A percentile compares a stretch with the other conserved stretches of the same genome.
Conservation (phyloP, 30 jellyfish, hydroid and myxozoan genomes). For the Aurelia sp. region DNA sequence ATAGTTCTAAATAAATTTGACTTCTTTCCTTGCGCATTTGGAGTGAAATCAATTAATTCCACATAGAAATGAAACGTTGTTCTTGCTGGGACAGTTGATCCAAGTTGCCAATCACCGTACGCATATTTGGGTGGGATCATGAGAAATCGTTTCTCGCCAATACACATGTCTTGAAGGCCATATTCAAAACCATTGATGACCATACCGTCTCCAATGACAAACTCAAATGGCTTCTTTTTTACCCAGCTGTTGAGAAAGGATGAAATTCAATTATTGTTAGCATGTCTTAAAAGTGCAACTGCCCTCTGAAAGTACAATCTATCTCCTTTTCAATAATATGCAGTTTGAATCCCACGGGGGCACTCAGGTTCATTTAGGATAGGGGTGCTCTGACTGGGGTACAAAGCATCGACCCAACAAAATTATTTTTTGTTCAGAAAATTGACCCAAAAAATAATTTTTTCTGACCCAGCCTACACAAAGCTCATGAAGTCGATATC, state of each 20-base stretch:
- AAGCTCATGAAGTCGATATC: no score
- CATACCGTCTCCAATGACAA: conserved; percentile 89
- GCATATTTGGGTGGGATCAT: conserved; percentile 95
- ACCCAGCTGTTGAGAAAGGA: conserved; percentile 9
- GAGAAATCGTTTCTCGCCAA: conserved; percentile 89
- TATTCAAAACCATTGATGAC: conserved; percentile 92
- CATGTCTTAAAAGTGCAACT: no score
- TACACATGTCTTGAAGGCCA: conserved; percentile 97
- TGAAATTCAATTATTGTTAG: no score
- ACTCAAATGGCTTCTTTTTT: conserved; percentile 70
- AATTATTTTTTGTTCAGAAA: no score
- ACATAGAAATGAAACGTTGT: conserved; percentile 76
- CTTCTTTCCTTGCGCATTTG: conserved; percentile 72
- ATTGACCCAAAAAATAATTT: no score
- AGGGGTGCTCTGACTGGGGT: no score
- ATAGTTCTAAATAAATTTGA: conserved; percentile 74
- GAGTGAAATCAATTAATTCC: conserved; percentile 75
- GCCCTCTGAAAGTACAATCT: no score
- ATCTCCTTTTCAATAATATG: no score
- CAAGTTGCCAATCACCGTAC: conserved; percentile 83
- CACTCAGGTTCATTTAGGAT: no score
- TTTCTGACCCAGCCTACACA: no score
- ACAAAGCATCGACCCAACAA: no score
- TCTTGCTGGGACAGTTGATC: conserved; percentile 91
- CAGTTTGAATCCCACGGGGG: no score